A percentile compares a stretch with the other conserved stretches of the same genome.
These are phyloP conservation scores for Sphaeramia orbicularis DNA, from an alignment of 2,797 vertebrate genomes.

Conservation along the genomic window DNA sequence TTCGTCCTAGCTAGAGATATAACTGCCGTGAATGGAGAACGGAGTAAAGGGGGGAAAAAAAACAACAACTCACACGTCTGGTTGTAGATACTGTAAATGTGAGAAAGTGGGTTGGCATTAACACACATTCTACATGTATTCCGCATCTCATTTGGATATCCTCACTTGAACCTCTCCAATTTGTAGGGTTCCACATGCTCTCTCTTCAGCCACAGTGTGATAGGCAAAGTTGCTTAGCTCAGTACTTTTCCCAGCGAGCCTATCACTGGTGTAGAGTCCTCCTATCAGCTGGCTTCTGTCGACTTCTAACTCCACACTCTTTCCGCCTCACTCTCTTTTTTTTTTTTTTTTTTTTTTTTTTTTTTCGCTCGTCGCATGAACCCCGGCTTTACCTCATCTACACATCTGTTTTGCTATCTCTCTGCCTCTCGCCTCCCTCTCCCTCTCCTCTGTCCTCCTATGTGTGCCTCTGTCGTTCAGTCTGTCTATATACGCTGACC, in stretches of 20 bases:
- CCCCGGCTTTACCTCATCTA: conserved; percentile 21
- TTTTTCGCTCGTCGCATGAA: conserved; percentile 36
- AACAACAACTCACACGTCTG: background rate
- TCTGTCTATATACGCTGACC: conserved; percentile 68
- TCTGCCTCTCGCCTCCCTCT: background rate
- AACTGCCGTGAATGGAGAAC: too few relatives aligned
- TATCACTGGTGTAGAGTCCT: conserved; percentile 40
- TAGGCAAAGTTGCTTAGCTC: conserved; percentile 66
- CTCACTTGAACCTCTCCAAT: conserved; percentile 37
- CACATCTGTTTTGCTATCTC: conserved; percentile 22
- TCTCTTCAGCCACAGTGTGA: conserved; percentile 26
- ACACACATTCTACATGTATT: conserved; percentile 16
- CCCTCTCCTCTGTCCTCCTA: conserved; percentile 24
- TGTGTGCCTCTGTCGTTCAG: conserved; percentile 60
- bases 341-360: conserved; percentile 32
- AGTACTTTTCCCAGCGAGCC: conserved; percentile 45
- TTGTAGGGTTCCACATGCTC: conserved; percentile 29
- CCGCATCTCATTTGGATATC: background rate
- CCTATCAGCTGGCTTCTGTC: conserved; percentile 64
- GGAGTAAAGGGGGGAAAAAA: background rate
- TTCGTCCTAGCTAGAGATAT: too few relatives aligned
- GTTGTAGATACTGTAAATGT: conserved; percentile 5
- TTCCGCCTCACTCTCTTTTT: conserved; percentile 28
- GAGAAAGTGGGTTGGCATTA: conserved; percentile 20
- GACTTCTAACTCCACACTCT: conserved; percentile 42